Base-by-base conservation (phyloP, 2,888 invertebrate species). In the Drosophila fungiperda region DNA sequence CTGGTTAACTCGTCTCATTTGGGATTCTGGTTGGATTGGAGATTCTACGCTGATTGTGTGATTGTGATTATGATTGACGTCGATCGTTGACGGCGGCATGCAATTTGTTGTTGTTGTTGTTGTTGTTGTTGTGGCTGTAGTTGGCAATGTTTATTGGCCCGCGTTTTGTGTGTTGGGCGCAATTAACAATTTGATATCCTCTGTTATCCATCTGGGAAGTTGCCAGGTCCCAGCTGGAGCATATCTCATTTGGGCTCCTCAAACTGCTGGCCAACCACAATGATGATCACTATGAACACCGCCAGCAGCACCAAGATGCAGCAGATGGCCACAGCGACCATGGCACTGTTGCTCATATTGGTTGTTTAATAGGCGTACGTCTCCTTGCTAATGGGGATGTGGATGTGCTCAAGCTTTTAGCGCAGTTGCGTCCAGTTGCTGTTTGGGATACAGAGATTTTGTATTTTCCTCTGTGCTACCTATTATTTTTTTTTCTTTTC, bases 281-380 rank as follows among this genome's bases (percentile, higher is more conserved):
- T 96, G 93, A 97, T 97, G 91, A 97, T 95, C 81, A 97, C 95
- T 89, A 97, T 97, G 94, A 97, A 97, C 83, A 97, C 96, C 83
- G 96, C 95, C 92, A 97, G 94, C 82, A 97, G 94, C 92, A 97
- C 96, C 90, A 97, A 94, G 91, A 97, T 96, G 93, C 96, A 97
- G 94, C 96, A 96, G 87, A 97, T 96, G 89, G 96, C 97, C 89
- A 97, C 96, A 77, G 96, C 96, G 92, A 97, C 96, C 97, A 97
- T 97, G 74, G 93, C 93, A 84, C 93, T 93, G 71, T 93, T 93
- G 91, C 93, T 93, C 93, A 93, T 93, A 29, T 7, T 29, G 29
- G 45, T 20, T 52, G 40, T n/a, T 35, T 70, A 62, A 40, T 42
- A 69, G 65, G 60, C 68, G 65, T 45, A 32, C 65, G 38, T 29